Evolutionary conservation across 2,113 vertebrate genomes (phyloP).

Genomic region (Athene noctua): DNA sequence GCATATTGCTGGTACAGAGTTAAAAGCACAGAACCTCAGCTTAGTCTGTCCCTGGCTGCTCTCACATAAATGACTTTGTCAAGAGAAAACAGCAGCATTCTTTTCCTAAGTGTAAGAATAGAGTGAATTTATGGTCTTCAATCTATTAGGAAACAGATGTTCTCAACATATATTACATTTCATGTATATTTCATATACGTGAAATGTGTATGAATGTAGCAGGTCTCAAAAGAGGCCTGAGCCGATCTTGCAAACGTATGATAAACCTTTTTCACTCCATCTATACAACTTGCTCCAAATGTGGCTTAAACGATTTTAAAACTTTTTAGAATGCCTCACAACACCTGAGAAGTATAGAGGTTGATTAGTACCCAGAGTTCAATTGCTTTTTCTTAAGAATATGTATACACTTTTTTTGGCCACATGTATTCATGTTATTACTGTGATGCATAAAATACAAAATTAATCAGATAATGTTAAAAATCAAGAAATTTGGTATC

Average conservation of each 20-base stretch:
- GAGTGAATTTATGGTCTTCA: neutral
- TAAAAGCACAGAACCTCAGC: neutral
- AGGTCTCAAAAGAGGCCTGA: neutral
- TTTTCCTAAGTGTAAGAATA: neutral
- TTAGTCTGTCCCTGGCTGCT: neutral
- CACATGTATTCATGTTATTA: neutral
- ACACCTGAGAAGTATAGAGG: neutral
- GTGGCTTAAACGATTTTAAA: neutral
- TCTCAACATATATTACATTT: neutral
- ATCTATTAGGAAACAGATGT: neutral
- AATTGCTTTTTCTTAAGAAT: neutral
- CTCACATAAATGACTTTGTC: neutral
- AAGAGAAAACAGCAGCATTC: neutral
- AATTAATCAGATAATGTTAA: neutral
- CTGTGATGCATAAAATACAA: neutral
- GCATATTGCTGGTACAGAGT: neutral
- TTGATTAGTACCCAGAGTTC: neutral
- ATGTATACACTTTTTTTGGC: neutral
- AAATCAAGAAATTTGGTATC: neutral
- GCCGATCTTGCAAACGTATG: neutral
- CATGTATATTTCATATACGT: accelerated
- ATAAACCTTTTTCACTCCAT: neutral
- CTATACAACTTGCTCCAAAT: neutral
- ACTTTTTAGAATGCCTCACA: neutral
- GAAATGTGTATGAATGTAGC: neutral